phyloP scores from a whole-genome alignment of 2,888 invertebrate species.

The Actias luna region DNA sequence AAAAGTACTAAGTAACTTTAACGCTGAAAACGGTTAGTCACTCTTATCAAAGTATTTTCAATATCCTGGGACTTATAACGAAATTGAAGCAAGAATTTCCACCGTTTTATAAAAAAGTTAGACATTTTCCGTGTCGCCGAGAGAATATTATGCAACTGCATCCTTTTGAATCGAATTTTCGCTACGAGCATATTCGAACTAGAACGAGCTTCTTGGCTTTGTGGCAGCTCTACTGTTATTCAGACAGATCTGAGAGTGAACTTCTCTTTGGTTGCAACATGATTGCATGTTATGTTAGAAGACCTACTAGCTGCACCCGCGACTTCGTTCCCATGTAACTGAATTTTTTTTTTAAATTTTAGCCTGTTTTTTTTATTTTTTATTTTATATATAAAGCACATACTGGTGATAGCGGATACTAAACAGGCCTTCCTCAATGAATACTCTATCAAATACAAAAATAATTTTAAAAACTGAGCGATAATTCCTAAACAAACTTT shows the following conservation, averaged over 20 bases:
- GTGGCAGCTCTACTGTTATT: not conserved
- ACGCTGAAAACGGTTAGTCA: not conserved
- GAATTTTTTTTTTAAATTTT: too few species aligned
- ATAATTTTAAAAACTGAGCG: too few species aligned
- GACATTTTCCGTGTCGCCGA: constrained; percentile 32
- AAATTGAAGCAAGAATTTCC: constrained; percentile 16
- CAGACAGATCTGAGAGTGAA: not conserved
- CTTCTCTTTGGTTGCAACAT: not conserved
- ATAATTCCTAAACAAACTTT: too few species aligned
- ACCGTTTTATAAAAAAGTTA: constrained; percentile 60
- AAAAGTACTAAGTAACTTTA: not conserved
- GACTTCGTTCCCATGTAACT: too few species aligned
- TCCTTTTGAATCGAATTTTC: not conserved
- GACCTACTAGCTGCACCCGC: too few species aligned
- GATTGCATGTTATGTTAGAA: not conserved
- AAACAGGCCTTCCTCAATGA: too few species aligned
- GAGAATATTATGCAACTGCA: constrained; percentile 12
- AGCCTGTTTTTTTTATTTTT: too few species aligned
- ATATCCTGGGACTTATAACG: constrained; percentile 34
- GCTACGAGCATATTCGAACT: not conserved
- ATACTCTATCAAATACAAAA: too few species aligned
- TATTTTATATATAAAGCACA: too few species aligned
- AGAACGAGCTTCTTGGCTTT: not conserved
- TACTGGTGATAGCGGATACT: too few species aligned
- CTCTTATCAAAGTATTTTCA: constrained; percentile 35